Evolutionary conservation across 2,888 invertebrate genomes (phyloP).

Genomic region (Glaucopsyche alexis): DNA sequence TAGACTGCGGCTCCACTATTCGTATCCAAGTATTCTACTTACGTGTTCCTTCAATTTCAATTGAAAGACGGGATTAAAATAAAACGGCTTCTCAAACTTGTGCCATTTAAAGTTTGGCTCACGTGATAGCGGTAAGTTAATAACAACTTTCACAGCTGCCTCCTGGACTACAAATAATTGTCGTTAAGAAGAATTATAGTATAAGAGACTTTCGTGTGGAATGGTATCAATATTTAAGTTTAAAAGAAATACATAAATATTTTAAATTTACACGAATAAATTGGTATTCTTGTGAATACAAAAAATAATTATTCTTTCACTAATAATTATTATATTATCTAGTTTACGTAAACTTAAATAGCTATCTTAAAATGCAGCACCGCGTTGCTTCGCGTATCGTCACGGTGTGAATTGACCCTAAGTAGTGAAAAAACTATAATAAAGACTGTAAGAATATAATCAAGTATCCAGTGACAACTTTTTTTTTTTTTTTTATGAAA

Average conservation of each 20-base stretch:
- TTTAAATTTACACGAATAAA: not conserved
- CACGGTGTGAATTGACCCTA: too few species aligned
- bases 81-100: conserved; percentile 13
- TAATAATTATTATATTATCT: too few species aligned
- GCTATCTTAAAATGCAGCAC: too few species aligned
- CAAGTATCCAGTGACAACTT: too few species aligned
- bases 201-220: not conserved
- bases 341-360: too few species aligned
- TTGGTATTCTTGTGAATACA: too few species aligned
- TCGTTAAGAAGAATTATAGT: not conserved
- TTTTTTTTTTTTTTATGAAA: too few species aligned
- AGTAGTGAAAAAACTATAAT: too few species aligned
- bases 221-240: not conserved
- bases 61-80: not conserved
- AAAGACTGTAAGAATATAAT: too few species aligned
- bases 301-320: too few species aligned
- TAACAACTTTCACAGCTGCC: not conserved
- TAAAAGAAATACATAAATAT: not conserved
- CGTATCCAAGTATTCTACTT: not conserved
- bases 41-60: not conserved
- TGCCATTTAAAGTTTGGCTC: not conserved
- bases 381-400: too few species aligned
- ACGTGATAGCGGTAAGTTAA: not conserved
- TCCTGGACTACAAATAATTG: not conserved
- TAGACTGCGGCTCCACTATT: too few species aligned